phyloP scores from a whole-genome alignment of 2,797 vertebrate species.

The Sciurus vulgaris region DNA sequence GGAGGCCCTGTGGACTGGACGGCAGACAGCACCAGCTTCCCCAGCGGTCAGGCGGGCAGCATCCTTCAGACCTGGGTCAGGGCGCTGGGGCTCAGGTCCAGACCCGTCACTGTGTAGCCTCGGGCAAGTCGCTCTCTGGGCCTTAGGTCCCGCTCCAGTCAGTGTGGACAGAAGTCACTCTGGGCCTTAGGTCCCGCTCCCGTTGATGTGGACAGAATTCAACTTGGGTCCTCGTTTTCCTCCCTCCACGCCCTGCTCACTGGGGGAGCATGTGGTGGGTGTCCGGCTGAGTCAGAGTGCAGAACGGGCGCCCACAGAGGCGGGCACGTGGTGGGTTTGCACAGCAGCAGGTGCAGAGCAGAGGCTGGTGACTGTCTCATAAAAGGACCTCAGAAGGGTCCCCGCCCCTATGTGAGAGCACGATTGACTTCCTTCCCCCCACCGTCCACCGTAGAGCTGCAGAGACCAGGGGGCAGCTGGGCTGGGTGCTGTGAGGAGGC shows the following conservation, averaged over 20 bases:
- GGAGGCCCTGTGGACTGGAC: too few species aligned
- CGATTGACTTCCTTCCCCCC: background rate
- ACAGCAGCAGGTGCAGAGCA: background rate
- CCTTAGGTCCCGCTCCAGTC: background rate
- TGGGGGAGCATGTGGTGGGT: too few species aligned
- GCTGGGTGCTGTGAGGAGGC: conserved; percentile 55
- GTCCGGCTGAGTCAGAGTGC: too few species aligned
- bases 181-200: background rate
- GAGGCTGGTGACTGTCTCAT: background rate
- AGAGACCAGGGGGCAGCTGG: conserved; percentile 84
- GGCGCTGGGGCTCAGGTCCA: background rate
- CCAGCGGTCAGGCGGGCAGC: fast-evolving
- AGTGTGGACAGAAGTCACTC: fast-evolving
- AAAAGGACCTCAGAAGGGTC: background rate
- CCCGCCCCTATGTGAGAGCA: background rate
- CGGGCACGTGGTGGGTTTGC: fast-evolving
- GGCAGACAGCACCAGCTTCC: background rate
- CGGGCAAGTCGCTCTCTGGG: background rate
- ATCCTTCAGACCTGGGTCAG: background rate
- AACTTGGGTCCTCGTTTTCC: background rate
- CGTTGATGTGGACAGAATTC: fast-evolving
- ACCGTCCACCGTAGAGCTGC: conserved; percentile 86
- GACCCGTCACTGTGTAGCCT: background rate
- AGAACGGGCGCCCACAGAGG: background rate
- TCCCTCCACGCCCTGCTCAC: background rate